Conservation (phyloP, 1,140 invertebrate genomes). For the Euwallacea fornicatus region DNA sequence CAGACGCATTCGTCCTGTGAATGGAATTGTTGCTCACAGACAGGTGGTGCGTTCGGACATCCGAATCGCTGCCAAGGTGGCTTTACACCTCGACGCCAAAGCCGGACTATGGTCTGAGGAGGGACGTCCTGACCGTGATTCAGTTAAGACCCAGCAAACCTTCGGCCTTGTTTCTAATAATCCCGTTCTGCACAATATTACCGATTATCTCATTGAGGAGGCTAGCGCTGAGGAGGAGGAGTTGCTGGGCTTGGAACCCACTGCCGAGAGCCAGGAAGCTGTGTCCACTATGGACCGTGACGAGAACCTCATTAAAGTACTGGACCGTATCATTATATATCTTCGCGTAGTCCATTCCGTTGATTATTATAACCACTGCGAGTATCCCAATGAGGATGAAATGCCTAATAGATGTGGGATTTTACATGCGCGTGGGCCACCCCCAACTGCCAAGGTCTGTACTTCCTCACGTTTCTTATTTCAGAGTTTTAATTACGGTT, state of each 20-base stretch:
- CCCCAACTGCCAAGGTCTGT: constrained; percentile 64
- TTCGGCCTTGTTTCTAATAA: constrained; percentile 89
- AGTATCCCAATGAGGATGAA: constrained; percentile 99
- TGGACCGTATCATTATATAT: constrained; percentile 83
- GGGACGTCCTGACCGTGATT: constrained; percentile 44
- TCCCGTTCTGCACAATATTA: constrained; percentile 95
- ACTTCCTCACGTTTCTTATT: background rate
- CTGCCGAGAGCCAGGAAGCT: constrained; percentile 59
- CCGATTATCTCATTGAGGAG: constrained; percentile 98
- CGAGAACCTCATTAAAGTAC: constrained; percentile 68
- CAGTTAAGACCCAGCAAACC: constrained; percentile 53
- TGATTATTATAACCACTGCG: constrained; percentile 98
- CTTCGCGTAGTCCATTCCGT: constrained; percentile 96
- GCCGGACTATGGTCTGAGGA: constrained; percentile 75
- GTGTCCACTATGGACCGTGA: constrained; percentile 75
- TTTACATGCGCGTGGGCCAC: constrained; percentile 90
- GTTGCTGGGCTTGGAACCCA: constrained; percentile 74
- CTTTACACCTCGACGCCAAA: constrained; percentile 88
- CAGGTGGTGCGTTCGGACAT: constrained; percentile 90
- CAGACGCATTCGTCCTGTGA: constrained; percentile 75
- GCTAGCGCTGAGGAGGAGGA: constrained; percentile 98
- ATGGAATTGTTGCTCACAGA: constrained; percentile 90
- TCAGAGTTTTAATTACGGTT: background rate
- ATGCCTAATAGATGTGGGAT: constrained; percentile 99
- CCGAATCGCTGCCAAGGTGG: constrained; percentile 91